phyloP scores from a whole-genome alignment of 1,140 invertebrate species.

The Bombus consobrinus region DNA sequence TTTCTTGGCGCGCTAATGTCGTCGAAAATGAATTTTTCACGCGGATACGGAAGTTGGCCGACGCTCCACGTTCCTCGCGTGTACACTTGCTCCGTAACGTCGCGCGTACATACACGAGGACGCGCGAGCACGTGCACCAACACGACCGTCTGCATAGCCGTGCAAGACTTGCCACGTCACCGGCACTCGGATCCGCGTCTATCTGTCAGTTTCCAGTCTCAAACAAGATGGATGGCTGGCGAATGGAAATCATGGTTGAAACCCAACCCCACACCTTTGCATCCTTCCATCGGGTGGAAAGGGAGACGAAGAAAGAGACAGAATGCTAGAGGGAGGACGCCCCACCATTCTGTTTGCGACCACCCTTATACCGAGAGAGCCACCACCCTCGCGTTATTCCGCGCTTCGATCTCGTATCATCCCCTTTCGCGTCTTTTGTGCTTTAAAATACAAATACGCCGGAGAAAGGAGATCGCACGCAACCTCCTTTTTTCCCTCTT shows the following conservation, averaged over 20 bases:
- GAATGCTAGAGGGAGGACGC: neutral
- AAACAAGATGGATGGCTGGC: conserved; percentile 84
- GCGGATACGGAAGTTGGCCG: conserved; percentile 42
- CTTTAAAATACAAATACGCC: conserved; percentile 62
- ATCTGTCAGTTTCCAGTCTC: conserved; percentile 84
- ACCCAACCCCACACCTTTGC: conserved; percentile 71
- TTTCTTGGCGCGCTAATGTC: conserved; percentile 60
- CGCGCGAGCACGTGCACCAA: neutral
- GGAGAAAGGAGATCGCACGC: conserved; percentile 20
- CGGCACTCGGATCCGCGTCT: conserved; percentile 83
- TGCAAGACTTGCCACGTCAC: conserved; percentile 82
- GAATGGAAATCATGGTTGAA: conserved; percentile 84
- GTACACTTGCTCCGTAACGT: conserved; percentile 53
- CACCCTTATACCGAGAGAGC: conserved; percentile 65
- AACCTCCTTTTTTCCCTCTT: neutral
- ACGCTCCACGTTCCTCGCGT: conserved; percentile 13
- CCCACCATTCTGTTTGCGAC: conserved; percentile 64
- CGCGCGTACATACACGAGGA: conserved; percentile 5
- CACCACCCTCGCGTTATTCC: conserved; percentile 64
- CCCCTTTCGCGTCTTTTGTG: conserved; percentile 64
- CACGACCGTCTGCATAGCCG: conserved; percentile 29
- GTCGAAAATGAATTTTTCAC: conserved; percentile 65
- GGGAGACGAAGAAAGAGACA: conserved; percentile 16
- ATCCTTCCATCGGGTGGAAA: conserved; percentile 49
- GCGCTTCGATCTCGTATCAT: conserved; percentile 70